Evolutionary conservation across 2,113 vertebrate genomes (phyloP).

Genomic region (Pseudois nayaur): DNA sequence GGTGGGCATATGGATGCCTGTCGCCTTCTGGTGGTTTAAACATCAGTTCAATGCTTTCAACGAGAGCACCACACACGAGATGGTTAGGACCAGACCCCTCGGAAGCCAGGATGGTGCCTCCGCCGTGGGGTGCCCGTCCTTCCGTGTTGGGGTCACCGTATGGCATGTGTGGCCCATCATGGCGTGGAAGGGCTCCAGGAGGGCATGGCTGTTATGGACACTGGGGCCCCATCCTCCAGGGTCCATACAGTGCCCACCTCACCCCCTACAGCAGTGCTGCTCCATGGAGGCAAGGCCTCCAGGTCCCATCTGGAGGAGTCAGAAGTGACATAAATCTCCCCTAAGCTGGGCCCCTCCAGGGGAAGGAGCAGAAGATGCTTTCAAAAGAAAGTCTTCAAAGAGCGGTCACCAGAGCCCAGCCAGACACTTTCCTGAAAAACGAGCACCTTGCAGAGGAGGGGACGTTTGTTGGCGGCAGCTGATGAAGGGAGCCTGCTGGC

Average conservation of each 20-base stretch:
- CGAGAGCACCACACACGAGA: fast-evolving
- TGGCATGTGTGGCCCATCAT: fast-evolving
- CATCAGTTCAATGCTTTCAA: not conserved
- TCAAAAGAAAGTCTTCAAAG: not conserved
- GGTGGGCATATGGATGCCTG: not conserved
- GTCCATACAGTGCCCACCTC: not conserved
- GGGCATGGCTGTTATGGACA: fast-evolving
- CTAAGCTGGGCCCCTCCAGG: not conserved
- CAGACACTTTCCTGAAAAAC: not conserved
- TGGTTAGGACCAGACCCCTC: fast-evolving
- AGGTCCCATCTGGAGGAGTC: not conserved
- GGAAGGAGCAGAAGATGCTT: not conserved
- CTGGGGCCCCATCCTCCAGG: fast-evolving
- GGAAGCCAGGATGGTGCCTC: not conserved
- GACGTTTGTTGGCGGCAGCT: not conserved
- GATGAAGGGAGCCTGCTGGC: not conserved
- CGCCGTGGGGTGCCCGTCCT: fast-evolving
- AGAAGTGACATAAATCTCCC: not conserved
- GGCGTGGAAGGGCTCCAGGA: not conserved
- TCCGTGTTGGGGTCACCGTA: fast-evolving
- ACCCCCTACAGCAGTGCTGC: not conserved
- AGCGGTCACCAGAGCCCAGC: fast-evolving
- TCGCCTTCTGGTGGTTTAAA: not conserved
- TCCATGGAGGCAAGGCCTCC: not conserved
- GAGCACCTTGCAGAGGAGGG: not conserved